Evolutionary conservation across 2,888 invertebrate genomes (phyloP).

Genomic region (Melanostoma mellinum): DNA sequence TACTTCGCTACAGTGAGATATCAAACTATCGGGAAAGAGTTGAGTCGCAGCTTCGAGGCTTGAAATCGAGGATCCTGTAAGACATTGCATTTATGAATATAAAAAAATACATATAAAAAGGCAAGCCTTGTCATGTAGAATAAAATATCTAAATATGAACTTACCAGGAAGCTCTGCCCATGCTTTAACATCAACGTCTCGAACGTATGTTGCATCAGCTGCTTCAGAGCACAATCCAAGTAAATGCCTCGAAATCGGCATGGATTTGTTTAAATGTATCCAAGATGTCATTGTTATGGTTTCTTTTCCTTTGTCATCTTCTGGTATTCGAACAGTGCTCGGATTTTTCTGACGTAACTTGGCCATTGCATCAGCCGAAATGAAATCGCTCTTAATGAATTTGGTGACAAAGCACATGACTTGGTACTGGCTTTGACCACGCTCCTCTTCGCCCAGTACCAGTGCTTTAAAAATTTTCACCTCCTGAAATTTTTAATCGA

Average conservation of each 20-base stretch:
- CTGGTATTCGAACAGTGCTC: constrained; percentile 93
- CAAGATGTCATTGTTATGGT: constrained; percentile 93
- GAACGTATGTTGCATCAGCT: constrained; percentile 88
- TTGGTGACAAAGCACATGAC: constrained; percentile 95
- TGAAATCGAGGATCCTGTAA: constrained; percentile 87
- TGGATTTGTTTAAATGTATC: constrained; percentile 87
- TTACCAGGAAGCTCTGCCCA: constrained; percentile 91
- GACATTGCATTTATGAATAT: constrained; percentile 53
- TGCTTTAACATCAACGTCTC: constrained; percentile 89
- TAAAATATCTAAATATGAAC: constrained; percentile 79
- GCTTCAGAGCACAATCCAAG: constrained; percentile 90
- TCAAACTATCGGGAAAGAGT: constrained; percentile 85
- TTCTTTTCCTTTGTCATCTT: constrained; percentile 93
- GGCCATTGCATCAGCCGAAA: constrained; percentile 98
- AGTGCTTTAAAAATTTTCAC: constrained; percentile 95
- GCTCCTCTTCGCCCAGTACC: constrained; percentile 95
- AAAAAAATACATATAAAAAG: not conserved
- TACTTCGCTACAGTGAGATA: constrained; percentile 86
- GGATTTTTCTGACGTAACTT: constrained; percentile 95
- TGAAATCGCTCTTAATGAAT: constrained; percentile 95
- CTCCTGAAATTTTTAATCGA: constrained; percentile 85
- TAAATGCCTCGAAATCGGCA: constrained; percentile 89
- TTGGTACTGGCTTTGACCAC: constrained; percentile 94
- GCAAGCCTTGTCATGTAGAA: not conserved
- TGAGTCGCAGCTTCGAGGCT: constrained; percentile 88